Evolutionary conservation across 2,113 vertebrate species (phyloP).

Genomic region (Cyprinodon variegatus): DNA sequence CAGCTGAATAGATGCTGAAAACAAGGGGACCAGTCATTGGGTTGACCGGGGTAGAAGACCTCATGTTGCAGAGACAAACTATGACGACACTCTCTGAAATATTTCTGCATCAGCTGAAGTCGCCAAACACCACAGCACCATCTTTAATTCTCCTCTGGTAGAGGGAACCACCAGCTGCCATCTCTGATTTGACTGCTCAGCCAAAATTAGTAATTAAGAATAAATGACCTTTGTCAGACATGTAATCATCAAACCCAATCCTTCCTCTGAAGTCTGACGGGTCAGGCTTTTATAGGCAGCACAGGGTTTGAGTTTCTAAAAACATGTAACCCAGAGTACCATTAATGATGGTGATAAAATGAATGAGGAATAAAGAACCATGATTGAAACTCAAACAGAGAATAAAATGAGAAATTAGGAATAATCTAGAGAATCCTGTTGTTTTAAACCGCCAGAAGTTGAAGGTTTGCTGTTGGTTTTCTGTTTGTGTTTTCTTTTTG

Average conservation of each 20-base stretch:
- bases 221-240: constrained; percentile 3
- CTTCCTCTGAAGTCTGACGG: neutral
- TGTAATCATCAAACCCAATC: neutral
- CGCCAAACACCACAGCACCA: neutral
- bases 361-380: too few species aligned
- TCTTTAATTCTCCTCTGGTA: neutral
- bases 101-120: neutral
- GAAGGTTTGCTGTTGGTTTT: constrained; percentile 6
- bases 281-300: neutral
- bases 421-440: too few species aligned
- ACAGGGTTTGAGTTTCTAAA: neutral
- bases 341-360: neutral
- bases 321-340: too few species aligned
- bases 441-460: neutral
- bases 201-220: constrained; percentile 5
- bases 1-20: neutral
- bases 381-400: neutral
- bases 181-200: neutral
- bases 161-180: neutral
- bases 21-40: neutral
- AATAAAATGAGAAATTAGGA: neutral
- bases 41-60: neutral
- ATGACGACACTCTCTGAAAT: neutral
- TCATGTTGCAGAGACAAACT: neutral
- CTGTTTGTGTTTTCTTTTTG: constrained; percentile 19